These are phyloP conservation scores for Cryptomyrus ogoouensis DNA, from an alignment of 2,113 vertebrate species.

Conservation along the genomic window DNA sequence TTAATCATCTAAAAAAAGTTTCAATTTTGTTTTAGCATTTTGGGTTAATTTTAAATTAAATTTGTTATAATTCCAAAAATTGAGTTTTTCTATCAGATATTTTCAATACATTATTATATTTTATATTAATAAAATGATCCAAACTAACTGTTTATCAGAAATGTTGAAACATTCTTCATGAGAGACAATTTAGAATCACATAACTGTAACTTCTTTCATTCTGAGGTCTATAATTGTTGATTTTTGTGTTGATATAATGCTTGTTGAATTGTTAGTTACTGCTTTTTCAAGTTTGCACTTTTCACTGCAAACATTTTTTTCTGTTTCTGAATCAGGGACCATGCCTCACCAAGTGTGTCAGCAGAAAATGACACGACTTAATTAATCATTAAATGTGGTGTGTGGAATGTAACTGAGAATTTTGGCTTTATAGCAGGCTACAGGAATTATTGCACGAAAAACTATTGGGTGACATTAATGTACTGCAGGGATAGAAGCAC, in stretches of 20 bases:
- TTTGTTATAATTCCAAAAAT: background rate
- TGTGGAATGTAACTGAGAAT: background rate
- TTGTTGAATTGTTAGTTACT: background rate
- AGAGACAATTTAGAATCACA: background rate
- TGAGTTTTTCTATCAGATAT: background rate
- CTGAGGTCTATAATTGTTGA: background rate
- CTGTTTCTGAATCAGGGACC: background rate
- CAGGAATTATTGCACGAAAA: background rate
- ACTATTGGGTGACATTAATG: background rate
- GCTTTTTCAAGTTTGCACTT: background rate
- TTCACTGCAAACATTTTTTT: background rate
- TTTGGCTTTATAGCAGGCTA: background rate
- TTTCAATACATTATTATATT: background rate
- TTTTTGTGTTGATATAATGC: background rate
- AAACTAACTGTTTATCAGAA: background rate
- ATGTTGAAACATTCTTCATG: background rate
- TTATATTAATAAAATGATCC: background rate
- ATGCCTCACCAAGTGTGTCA: slow-evolving; percentile 3
- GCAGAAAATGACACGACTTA: background rate
- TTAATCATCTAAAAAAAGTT: background rate
- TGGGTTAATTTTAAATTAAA: background rate
- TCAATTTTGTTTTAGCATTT: background rate
- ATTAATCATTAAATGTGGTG: background rate
- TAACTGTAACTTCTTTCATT: background rate
- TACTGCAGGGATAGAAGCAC: background rate